Evolutionary conservation across 2,113 vertebrate species (phyloP), one percentile per base, ranked within the genome.

Genomic region (Archilochus colubris): DNA sequence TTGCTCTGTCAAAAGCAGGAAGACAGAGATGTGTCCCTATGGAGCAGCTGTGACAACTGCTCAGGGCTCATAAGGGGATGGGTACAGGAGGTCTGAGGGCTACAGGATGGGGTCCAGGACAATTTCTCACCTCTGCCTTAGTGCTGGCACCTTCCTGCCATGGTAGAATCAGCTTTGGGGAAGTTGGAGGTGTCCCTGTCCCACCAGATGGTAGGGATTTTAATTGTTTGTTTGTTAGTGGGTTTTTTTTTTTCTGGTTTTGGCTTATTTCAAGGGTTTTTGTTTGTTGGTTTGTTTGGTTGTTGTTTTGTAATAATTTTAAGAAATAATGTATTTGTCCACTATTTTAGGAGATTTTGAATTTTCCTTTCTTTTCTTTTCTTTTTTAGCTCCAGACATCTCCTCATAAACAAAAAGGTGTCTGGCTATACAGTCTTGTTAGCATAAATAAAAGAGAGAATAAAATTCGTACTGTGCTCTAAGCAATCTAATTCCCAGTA

Each of bases 21-120:
- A 72, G 82, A 4, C 28, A 36, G 66, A 78, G 44, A 31, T 0
- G 0, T 4, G 18, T 36, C 40, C 25, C 16, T 21, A 50, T 1
- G 24, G 44, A 69, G 14, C 2, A 1, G 25, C 25, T 14, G 31
- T 3, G 0, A 8, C 15, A 14, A 7, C 33, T 22, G 33, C 38
- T 27, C 33, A 14, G 19, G 16, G 27, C 36, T 50, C 10, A 5
- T 40, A 1, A 2, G 25, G 1, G 9, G 4, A 2, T 48, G 7
- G 36, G 16, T 36, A 2, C 33, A 40, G 57, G 50, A 53, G 36
- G 18, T 48, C 36, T 62, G 24, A 13, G 61, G 7, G 12, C 7
- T 36, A 11, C n/a, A 50, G 25, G 5, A 18, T 20, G 18, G 18
- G 46, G 46, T 48, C 19, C 10, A 20, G 46, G 8, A 48, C 20